Evolutionary conservation across 2,113 vertebrate species (phyloP).

Genomic region (Hymenochirus boettgeri): DNA sequence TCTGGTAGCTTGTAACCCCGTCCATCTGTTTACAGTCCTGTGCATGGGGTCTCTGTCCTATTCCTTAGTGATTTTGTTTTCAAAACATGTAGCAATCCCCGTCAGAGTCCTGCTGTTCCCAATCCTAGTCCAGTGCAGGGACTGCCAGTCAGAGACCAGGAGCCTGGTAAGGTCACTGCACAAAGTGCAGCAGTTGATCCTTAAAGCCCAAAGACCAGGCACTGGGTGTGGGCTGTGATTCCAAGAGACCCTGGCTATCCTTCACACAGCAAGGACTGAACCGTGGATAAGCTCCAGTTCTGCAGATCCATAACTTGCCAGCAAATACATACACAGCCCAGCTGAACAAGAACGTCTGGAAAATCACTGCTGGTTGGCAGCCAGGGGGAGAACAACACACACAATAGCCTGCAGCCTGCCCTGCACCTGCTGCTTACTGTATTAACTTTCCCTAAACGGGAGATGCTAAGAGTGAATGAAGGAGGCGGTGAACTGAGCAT

Average conservation of each 20-base stretch:
- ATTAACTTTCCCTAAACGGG: constrained; percentile 38
- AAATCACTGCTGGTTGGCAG: neutral
- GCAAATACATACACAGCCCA: constrained; percentile 8
- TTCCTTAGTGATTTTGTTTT: no score
- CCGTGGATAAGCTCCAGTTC: neutral
- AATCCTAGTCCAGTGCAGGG: neutral
- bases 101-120: neutral
- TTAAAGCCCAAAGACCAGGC: no score
- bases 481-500: constrained; percentile 30
- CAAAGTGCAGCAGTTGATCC: no score
- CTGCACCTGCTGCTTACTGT: constrained; percentile 36
- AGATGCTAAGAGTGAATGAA: constrained; percentile 35
- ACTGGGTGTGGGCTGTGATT: no score
- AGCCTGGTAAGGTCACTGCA: neutral
- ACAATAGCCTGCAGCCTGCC: constrained; percentile 25
- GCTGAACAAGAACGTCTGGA: constrained; percentile 24
- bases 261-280: no score
- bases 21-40: no score
- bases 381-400: neutral
- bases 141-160: neutral
- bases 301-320: constrained; percentile 33
- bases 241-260: no score
- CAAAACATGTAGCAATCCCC: no score
- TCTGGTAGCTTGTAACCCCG: no score
- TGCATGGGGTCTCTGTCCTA: no score